phyloP scores from a whole-genome alignment of 2,113 vertebrate species.

The Istiophorus platypterus region DNA sequence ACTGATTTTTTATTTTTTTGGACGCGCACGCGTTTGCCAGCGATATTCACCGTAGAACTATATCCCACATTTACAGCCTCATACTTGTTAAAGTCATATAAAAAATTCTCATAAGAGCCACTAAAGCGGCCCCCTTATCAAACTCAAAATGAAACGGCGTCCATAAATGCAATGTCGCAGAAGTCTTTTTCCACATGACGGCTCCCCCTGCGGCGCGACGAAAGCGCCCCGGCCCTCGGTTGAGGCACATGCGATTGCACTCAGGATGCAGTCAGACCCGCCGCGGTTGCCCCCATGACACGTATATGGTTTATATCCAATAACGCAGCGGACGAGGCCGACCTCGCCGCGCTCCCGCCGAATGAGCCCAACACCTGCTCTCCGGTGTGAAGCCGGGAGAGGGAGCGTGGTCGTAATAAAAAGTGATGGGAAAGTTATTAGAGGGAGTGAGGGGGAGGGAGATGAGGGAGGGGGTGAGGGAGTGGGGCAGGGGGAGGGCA shows the following conservation, averaged over 20 bases:
- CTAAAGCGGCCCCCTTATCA: conserved; percentile 38
- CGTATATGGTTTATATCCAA: conserved; percentile 48
- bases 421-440: conserved; percentile 47
- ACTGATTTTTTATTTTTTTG: too few relatives aligned
- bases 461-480: background rate
- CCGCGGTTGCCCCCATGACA: conserved; percentile 38
- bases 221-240: conserved; percentile 31
- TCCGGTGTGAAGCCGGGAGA: conserved; percentile 35
- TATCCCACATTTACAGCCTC: conserved; percentile 29
- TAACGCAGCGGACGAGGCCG: conserved; percentile 45
- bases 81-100: conserved; percentile 42
- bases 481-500: background rate
- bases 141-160: conserved; percentile 34
- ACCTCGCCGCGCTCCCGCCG: conserved; percentile 15
- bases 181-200: conserved; percentile 49
- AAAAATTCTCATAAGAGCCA: conserved; percentile 22
- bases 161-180: conserved; percentile 26
- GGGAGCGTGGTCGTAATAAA: conserved; percentile 30
- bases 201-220: conserved; percentile 28
- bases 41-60: background rate
- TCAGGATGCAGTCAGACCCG: conserved; percentile 37
- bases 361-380: conserved; percentile 75
- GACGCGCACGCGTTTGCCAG: background rate
- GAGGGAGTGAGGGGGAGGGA: background rate
- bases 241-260: conserved; percentile 58